A percentile compares a stretch with the other conserved stretches of the same genome.
Evolutionary conservation across 2,113 vertebrate species (phyloP).

Genomic region (Aepyceros melampus): DNA sequence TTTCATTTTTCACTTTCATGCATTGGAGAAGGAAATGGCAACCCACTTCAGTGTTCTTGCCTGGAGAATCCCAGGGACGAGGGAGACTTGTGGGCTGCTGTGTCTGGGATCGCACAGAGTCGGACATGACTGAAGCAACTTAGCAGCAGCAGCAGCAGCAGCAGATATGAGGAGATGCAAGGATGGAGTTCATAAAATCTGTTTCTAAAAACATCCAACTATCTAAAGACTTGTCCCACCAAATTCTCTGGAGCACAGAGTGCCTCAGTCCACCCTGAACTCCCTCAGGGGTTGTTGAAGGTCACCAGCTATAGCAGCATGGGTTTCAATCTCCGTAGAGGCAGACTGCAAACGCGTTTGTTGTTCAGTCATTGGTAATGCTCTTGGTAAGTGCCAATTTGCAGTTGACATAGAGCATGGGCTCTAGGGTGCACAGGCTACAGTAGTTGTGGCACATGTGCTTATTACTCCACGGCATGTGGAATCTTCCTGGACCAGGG

Average conservation of each 20-base stretch:
- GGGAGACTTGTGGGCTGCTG: no score
- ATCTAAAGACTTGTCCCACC: neutral
- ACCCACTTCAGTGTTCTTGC: no score
- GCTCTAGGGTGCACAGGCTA: neutral
- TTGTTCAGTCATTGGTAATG: neutral
- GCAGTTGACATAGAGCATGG: neutral
- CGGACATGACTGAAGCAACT: no score
- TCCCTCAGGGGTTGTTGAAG: neutral
- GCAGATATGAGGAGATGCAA: neutral
- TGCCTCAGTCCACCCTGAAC: neutral
- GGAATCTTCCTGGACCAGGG: neutral
- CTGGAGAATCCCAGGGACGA: no score
- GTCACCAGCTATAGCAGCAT: neutral
- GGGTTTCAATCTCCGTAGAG: accelerated
- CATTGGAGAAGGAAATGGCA: no score
- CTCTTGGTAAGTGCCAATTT: neutral
- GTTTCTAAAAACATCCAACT: neutral
- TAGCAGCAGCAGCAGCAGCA: no score
- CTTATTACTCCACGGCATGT: neutral
- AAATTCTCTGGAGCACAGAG: neutral
- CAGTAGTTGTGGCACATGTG: neutral
- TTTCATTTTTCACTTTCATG: no score
- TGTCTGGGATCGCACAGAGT: no score
- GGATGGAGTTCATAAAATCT: neutral
- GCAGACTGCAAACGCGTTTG: neutral